Conservation (phyloP, 2,888 invertebrate genomes). For the Exocentrus adspersus region DNA sequence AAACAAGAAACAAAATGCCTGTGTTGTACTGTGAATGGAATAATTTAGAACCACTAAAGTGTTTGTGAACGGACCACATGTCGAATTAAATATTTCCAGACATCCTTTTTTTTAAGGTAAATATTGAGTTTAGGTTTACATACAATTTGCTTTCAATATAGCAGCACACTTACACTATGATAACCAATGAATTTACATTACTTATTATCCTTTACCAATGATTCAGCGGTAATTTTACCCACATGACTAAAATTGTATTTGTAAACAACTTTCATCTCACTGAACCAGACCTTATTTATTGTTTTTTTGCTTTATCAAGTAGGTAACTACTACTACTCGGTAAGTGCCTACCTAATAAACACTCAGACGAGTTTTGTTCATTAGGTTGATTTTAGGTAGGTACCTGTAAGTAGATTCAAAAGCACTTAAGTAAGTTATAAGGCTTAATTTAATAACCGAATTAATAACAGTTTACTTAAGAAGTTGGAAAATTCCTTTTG, state of each 20-base stretch:
- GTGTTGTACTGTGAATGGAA: conserved; percentile 24
- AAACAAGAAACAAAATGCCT: conserved; percentile 20
- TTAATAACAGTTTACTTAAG: no score
- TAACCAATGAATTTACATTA: neutral
- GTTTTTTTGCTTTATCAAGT: neutral
- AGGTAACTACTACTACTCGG: no score
- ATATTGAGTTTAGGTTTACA: conserved; percentile 25
- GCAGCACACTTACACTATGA: neutral
- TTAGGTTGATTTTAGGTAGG: no score
- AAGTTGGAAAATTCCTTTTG: no score
- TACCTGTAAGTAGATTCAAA: no score
- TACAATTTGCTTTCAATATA: conserved; percentile 10
- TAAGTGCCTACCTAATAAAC: no score
- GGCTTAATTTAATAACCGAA: no score
- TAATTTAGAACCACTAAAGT: conserved; percentile 21
- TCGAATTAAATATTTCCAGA: conserved; percentile 36
- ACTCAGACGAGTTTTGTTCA: no score
- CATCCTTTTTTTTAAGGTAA: conserved; percentile 29
- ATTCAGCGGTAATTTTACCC: conserved; percentile 15
- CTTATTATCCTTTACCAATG: conserved; percentile 2
- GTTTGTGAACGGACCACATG: conserved; percentile 38
- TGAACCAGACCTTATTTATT: neutral
- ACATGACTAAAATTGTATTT: conserved; percentile 18
- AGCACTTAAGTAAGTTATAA: no score
- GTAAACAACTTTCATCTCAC: conserved; percentile 29